phyloP scores from a whole-genome alignment of 2,113 vertebrate species.

The Emydocephalus ijimae region DNA sequence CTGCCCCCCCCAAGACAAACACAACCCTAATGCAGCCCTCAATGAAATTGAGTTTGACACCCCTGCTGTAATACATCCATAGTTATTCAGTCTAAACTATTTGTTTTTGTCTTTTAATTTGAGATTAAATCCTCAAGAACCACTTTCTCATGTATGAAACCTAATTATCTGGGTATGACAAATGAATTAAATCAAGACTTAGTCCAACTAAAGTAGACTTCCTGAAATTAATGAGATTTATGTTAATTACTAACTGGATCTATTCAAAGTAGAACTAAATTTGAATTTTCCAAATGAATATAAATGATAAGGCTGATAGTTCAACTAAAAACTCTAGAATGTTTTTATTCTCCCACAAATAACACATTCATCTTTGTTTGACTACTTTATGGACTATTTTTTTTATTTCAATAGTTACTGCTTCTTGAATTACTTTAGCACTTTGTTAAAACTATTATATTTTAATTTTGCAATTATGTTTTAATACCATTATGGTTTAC shows the following conservation, averaged over 20 bases:
- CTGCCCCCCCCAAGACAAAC: no score
- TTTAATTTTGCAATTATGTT: background rate
- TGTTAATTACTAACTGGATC: background rate
- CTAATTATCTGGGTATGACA: background rate
- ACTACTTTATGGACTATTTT: background rate
- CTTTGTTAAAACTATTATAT: background rate
- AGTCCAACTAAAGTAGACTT: background rate
- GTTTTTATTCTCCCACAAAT: background rate
- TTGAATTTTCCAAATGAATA: background rate
- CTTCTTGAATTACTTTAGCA: background rate
- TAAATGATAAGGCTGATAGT: background rate
- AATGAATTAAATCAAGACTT: background rate
- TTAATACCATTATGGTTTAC: background rate
- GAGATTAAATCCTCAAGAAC: background rate
- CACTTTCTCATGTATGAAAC: background rate
- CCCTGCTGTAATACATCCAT: background rate
- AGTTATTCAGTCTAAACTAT: background rate
- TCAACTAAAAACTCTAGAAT: background rate
- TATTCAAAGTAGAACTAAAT: background rate
- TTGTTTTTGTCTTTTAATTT: background rate
- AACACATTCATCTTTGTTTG: background rate
- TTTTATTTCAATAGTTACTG: background rate
- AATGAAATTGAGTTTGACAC: no score
- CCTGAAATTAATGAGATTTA: background rate
- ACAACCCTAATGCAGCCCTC: no score